Evolutionary conservation across 2,797 vertebrate genomes (phyloP).

Genomic region (Chromis chromis): DNA sequence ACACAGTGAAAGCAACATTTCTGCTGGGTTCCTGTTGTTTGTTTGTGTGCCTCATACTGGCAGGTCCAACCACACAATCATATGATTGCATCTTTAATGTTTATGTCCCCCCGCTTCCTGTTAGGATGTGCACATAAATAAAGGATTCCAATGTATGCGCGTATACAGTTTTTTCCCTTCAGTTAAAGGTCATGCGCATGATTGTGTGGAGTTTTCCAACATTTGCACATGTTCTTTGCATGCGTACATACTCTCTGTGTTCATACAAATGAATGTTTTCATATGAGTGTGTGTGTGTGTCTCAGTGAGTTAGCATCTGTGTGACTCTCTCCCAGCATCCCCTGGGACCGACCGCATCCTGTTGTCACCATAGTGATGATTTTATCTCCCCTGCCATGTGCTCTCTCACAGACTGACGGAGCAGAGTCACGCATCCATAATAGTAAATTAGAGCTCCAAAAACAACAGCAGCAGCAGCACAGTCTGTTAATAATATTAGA

Average conservation of each 20-base stretch:
- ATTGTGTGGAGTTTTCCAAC: conserved; percentile 20
- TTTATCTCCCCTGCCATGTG: conserved; percentile 80
- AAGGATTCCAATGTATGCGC: conserved; percentile 64
- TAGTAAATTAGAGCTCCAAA: conserved; percentile 59
- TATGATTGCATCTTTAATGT: conserved; percentile 76
- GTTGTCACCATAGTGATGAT: conserved; percentile 83
- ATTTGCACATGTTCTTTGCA: conserved; percentile 7
- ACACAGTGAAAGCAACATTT: conserved; percentile 29
- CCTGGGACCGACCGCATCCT: conserved; percentile 72
- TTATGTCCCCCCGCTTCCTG: conserved; percentile 79
- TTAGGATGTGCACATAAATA: conserved; percentile 79
- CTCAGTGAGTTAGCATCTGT: conserved; percentile 73
- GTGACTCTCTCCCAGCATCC: conserved; percentile 74
- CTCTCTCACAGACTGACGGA: conserved; percentile 55
- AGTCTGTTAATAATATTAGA: conserved; percentile 46
- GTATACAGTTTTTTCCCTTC: neutral
- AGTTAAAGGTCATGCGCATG: conserved; percentile 2
- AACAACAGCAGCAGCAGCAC: conserved; percentile 54
- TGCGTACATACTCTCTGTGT: conserved; percentile 3
- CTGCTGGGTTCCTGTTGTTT: conserved; percentile 56
- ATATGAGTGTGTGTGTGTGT: conserved; percentile 28
- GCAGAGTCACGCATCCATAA: conserved; percentile 69
- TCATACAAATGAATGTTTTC: conserved; percentile 7
- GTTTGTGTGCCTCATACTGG: conserved; percentile 58
- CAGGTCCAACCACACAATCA: conserved; percentile 61